Evolutionary conservation across 2,113 vertebrate species (phyloP), one percentile per base, ranked within the genome.

Genomic region (Myotis brandtii): DNA sequence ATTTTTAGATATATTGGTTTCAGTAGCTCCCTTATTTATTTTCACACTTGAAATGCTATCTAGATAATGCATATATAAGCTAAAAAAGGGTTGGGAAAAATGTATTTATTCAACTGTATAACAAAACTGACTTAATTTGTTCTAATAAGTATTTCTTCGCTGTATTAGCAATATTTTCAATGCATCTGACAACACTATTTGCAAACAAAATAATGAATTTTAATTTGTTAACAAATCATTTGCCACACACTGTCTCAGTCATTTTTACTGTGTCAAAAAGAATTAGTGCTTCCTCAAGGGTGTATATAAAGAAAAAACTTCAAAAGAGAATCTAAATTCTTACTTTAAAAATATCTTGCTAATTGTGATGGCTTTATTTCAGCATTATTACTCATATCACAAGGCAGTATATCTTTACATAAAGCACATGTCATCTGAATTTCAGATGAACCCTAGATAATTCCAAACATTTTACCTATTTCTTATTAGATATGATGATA

Each of bases 321-420:
- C 34, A 69, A 84, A 92, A 56, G 21, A 84, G 43, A 54, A 12
- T 72, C 40, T 72, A 32, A 84, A 48, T 91, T 17, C 9, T 43
- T 62, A 43, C 43, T 89, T 87, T 59, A 89, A 69, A 89, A 79
- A 70, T 75, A 66, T 17, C 8, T 87, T 93, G 17, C 69, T 73
- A 83, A 96, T 62, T 83, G 9, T 34, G 34, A 79, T 84, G 54
- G 18, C 27, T 94, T 79, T 79, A 83, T 87, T 86, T 90, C 83
- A 73, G 79, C 23, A 52, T 72, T 72, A 37, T 6, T 54, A 34
- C 23, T 89, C 25, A 23, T 70, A 34, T 79, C 13, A 79, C 14
- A 86, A 86, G 52, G 50, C 64, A 86, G 43, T 64, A 37, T 32
- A 46, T 50, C 48, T 54, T 67, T 10, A 67, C 0, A 4, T 50